Evolutionary conservation across 2,797 vertebrate genomes (phyloP).

Genomic region (Lophius americanus): DNA sequence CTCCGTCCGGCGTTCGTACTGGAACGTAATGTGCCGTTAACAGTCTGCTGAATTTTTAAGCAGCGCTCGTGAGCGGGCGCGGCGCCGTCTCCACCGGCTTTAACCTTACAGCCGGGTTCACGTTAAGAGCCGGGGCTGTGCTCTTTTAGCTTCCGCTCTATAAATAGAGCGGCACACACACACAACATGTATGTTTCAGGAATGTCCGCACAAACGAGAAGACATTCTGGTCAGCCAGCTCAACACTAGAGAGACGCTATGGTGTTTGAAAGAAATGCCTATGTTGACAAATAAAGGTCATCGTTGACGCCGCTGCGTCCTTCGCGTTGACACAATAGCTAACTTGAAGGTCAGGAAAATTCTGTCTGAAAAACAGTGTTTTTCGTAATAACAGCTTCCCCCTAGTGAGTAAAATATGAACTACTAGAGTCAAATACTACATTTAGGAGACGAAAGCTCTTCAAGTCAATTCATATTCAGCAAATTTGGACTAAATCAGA

Average conservation of each 20-base stretch:
- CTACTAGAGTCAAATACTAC: no score
- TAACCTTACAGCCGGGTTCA: slow-evolving; percentile 22
- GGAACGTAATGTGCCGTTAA: slow-evolving; percentile 58
- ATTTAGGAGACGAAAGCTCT: no score
- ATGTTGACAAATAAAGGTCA: slow-evolving; percentile 18
- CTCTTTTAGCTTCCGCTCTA: slow-evolving; percentile 23
- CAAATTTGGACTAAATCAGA: no score
- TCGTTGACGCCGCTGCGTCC: no score
- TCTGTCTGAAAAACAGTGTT: no score
- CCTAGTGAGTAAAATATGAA: no score
- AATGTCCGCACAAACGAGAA: slow-evolving; percentile 35
- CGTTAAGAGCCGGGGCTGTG: slow-evolving; percentile 5
- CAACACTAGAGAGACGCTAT: slow-evolving; percentile 30
- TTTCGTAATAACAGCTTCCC: no score
- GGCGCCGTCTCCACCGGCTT: neutral
- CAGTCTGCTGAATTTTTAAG: slow-evolving; percentile 25
- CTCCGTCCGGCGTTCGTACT: slow-evolving; percentile 52
- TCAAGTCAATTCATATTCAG: no score
- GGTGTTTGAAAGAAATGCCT: slow-evolving; percentile 27
- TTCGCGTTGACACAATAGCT: no score
- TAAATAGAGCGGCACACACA: slow-evolving; percentile 49
- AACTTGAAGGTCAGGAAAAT: no score
- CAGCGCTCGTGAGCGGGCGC: no score
- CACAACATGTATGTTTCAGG: slow-evolving; percentile 26
- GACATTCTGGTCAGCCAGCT: slow-evolving; percentile 56